These are phyloP conservation scores for Sparidentex hasta DNA, from an alignment of 2,797 vertebrate species.

Conservation along the genomic window DNA sequence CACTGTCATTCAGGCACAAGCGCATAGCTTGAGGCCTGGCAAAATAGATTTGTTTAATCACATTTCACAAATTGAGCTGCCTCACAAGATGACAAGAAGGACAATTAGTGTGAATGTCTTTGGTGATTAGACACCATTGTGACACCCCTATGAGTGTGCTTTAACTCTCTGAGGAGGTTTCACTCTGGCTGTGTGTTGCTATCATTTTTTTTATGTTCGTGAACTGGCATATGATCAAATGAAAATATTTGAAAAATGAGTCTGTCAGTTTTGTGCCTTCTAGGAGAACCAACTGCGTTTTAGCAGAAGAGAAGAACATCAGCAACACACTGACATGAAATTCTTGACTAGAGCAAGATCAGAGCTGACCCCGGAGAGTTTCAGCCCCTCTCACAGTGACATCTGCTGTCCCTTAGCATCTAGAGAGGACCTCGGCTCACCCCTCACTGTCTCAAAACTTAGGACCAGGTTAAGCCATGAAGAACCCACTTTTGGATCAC, in stretches of 20 bases:
- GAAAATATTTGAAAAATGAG: background rate
- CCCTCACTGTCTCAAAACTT: constrained; percentile 58
- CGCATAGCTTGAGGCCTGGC: too few species aligned
- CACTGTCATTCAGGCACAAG: too few species aligned
- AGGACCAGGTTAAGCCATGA: constrained; percentile 26
- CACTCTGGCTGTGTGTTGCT: too few species aligned
- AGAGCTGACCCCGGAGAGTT: constrained; percentile 27
- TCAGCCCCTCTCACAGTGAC: constrained; percentile 23
- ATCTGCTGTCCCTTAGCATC: constrained; percentile 38
- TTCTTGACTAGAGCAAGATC: constrained; percentile 25
- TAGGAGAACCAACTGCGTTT: constrained; percentile 33
- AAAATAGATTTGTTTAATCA: too few species aligned
- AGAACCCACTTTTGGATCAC: constrained; percentile 23
- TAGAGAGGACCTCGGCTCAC: constrained; percentile 51
- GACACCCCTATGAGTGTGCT: too few species aligned
- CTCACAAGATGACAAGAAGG: too few species aligned
- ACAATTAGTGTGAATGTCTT: too few species aligned
- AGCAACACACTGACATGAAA: constrained; percentile 27
- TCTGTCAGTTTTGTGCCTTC: constrained; percentile 19
- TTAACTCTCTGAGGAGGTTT: too few species aligned
- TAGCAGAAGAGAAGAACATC: constrained; percentile 16
- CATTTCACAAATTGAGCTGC: too few species aligned
- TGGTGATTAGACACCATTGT: too few species aligned
- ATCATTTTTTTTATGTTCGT: too few species aligned
- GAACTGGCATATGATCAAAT: too few species aligned